Base-by-base conservation (phyloP, 2,888 invertebrate genomes). In the Oithona nana region DNA sequence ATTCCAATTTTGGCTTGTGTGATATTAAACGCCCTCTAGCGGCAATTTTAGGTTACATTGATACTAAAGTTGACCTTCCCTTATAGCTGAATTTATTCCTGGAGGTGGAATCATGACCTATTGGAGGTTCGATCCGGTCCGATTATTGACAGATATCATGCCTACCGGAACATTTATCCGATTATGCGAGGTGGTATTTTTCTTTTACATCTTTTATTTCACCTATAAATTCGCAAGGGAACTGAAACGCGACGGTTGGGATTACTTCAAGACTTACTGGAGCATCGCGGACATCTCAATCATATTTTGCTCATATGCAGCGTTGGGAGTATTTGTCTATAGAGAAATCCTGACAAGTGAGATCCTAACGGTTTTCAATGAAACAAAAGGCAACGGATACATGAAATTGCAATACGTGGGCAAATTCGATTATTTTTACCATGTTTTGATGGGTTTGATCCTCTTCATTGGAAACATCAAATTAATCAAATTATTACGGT, bases 321-420 rank as follows among this genome's bases (percentile, higher is more conserved):
- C 72, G 60, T 72, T 75, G 50, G 72, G 69, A 3, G 71, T 76
- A 69, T 76, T 75, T 68, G 69, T 71, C 48, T 71, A 70, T 54
- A 71, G 72, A 64, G 69, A 71, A 24, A 66, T 70, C 8, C 67
- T 69, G 56, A 72, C 74, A 2, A 68, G 71, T 51, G 66, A 68
- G 52, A 70, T 76, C 1, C 70, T 75, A 22, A 68, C 69, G 1
- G 67, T 68, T 22, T 77, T 78, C 69, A 70, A 70, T 39, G 69
- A 70, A 51, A 72, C 73, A 50, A 71, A 71, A 57, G 72, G 73
- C 11, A 73, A 71, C 63, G 68, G 69, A 6, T 72, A 73, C 67
- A 69, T 73, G 28, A 71, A 71, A 54, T 67, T 73, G 61, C 70
- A 70, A 57, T 68, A 64, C 28, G 61, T 66, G 3, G 66, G 65